phyloP scores from a whole-genome alignment of 2,797 vertebrate genomes.

The Xenops minutus region DNA sequence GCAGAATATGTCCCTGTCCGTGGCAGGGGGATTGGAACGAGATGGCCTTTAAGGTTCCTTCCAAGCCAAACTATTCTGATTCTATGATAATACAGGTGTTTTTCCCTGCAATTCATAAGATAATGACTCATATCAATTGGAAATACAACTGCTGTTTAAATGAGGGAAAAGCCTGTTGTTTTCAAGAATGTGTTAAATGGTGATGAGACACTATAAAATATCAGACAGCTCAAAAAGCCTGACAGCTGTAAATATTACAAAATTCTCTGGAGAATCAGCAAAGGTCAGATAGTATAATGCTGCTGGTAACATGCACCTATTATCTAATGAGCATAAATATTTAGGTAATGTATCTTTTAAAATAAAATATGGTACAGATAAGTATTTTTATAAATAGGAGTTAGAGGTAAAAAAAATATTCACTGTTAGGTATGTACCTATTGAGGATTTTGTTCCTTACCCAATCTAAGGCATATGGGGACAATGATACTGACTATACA shows the following conservation, averaged over 20 bases:
- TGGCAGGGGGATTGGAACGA: not conserved
- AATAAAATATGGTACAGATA: not conserved
- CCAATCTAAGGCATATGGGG: no score
- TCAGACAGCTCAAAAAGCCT: not conserved
- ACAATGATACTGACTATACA: no score
- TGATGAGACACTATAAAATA: not conserved
- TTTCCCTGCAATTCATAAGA: not conserved
- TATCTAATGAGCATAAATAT: not conserved
- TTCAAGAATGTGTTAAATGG: not conserved
- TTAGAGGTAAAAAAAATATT: not conserved
- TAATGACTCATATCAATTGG: not conserved
- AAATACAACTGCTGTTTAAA: not conserved
- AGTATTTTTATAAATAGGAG: not conserved
- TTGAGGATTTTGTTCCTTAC: not conserved
- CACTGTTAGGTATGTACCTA: not conserved
- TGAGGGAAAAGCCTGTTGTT: not conserved
- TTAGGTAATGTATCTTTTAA: not conserved
- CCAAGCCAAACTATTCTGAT: not conserved
- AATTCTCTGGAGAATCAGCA: not conserved
- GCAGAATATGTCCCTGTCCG: not conserved
- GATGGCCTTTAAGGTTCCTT: not conserved
- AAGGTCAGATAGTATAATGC: not conserved
- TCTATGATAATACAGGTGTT: not conserved
- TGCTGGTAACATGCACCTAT: not conserved
- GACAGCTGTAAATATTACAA: not conserved